Conservation (phyloP, 2,113 vertebrate genomes). For the Lagopus leucura region DNA sequence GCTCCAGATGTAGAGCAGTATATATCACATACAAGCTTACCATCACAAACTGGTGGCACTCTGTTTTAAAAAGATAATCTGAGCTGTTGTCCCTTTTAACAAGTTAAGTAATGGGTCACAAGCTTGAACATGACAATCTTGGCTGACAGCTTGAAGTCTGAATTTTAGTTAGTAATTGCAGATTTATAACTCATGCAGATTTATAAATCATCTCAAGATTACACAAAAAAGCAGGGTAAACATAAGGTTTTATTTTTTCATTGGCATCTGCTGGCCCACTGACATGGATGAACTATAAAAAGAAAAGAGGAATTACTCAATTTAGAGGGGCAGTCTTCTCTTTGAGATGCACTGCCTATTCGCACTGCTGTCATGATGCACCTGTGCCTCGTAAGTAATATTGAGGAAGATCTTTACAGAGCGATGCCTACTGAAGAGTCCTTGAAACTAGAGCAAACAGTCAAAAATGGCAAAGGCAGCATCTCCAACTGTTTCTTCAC, state of each 20-base stretch:
- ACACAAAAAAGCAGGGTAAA: background rate
- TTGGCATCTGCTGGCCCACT: background rate
- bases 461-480: background rate
- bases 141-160: background rate
- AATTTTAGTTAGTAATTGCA: background rate
- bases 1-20: background rate
- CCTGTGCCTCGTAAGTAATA: background rate
- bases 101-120: background rate
- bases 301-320: background rate
- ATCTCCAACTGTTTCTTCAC: background rate
- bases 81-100: background rate
- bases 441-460: background rate
- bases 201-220: background rate
- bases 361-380: background rate
- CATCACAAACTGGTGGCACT: conserved; percentile 1
- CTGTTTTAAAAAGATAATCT: background rate
- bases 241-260: background rate
- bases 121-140: background rate
- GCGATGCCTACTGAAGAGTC: background rate
- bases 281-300: background rate
- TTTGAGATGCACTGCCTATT: background rate
- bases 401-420: background rate
- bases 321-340: background rate
- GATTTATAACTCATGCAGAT: background rate
- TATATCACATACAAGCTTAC: background rate